Evolutionary conservation across 2,888 invertebrate species (phyloP), one percentile per base, ranked within the genome.

Genomic region (Lapara coniferarum): DNA sequence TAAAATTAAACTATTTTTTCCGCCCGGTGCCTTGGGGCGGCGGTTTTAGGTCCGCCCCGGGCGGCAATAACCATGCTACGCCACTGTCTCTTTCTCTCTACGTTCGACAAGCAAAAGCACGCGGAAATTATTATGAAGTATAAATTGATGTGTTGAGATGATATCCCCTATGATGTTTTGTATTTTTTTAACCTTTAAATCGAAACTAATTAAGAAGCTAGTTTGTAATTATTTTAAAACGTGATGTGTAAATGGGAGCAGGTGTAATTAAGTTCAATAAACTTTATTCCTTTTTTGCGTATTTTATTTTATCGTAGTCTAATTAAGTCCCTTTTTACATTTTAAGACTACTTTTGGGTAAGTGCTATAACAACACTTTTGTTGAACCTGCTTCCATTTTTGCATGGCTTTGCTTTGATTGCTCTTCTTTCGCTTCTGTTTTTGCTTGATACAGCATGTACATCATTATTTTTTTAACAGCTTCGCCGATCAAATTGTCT

Each of bases 361-460:
- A 68, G 44, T 59, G 58, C n/a, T 63, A 46, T 44, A 69, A 70
- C 67, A 70, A 59, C 58, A 71, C 51, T 74, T 71, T 78, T 75
- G 72, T 74, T 66, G 19, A 80, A 89, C 91, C 92, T 92, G 92
- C 92, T 91, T 92, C 92, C 92, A 90, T 90, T 84, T 71, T 70
- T 74, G 73, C 71, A 71, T 72, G 58, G 55, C 70, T 68, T 73
- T 69, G 16, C 44, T 55, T 72, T 71, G 55, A 46, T 73, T 74
- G 76, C 79, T 75, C 10, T 53, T 51, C 78, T 79, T 80, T 79
- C 79, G 79, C 82, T 82, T 83, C 77, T 81, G 78, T 78, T 75
- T 66, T 44, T 74, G 67, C 70, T 72, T 74, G 49, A 63, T 59
- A 71, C 71, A 70, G 71, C 75, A 77, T 72, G 69, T 78, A 75